Base-by-base conservation (phyloP, 2,888 invertebrate species). In the Anticlea derivata region DNA sequence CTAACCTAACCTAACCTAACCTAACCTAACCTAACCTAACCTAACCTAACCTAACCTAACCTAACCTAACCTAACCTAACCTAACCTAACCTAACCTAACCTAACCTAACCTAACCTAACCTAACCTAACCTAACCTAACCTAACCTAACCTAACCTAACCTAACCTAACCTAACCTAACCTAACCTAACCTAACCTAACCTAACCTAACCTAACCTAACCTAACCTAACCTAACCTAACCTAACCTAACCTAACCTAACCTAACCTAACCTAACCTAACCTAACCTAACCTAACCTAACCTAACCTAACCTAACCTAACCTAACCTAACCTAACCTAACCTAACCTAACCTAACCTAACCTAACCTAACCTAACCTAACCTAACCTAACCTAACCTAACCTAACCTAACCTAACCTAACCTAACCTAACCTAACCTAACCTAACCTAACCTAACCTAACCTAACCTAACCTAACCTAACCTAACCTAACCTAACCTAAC, bases 381-480 rank as follows among this genome's bases (percentile, higher is more conserved):
- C 38, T 24, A 46, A 29, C 48, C 48, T 33, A 24, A 34, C 40
- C 48, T 26, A 24, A 34, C 40, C 48, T 26, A 24, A 17, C 40
- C 40, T 26, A 23, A 17, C 48, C 40, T 26, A 24, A 26, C 48
- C 48, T 13, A 24, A 26, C 48, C 48, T 26, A 24, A 39, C 40
- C 48, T 24, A 33, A 39, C 48, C 48, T 26, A 35, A 27, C 48
- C 40, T 22, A 26, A 29, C 48, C 40, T 40, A 40, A 40, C 35
- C 43, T 35, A 24, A 43, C 29, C 43, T 35, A 24, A 43, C 41
- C 43, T 29, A 34, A 35, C 34, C 43, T 29, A 33, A 40, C 40
- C 46, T 38, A 46, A 46, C 46, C 46, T 38, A 46, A 46, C 46
- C 46, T 38, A 46, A 46, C 46, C 46, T 38, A 38, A 46, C 38